Base-by-base conservation (phyloP, 2,888 invertebrate species). In the Polyommatus iphigenia region DNA sequence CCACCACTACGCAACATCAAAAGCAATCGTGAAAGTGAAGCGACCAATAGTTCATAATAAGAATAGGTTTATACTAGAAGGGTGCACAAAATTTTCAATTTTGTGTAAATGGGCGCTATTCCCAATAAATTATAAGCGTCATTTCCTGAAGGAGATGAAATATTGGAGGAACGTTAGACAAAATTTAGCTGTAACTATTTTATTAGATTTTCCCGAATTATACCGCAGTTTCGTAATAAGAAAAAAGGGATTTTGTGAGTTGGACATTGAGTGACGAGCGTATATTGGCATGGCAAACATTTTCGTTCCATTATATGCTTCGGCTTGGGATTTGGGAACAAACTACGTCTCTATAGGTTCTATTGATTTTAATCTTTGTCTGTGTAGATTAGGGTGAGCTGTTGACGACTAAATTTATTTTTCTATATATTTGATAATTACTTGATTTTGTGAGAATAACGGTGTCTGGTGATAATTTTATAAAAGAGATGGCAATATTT, bases 1-100 rank as follows among this genome's bases (percentile, higher is more conserved):
- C 95, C 50, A 93, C 96, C 71, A 95, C 96, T 1, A 91, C 95
- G 81, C 90, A 92, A 78, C 96, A 96, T 89, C 95, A 95, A 5
- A 96, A 96, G 86, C 96, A 96, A 86, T 95, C 95, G 95, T 96
- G 95, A 95, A 83, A 81, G 20, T 76, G 54, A 77, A 78, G 79
- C 82, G 79, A 79, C 82, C 81, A 83, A 78, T 57, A 79, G 76
- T 87, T 87, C 87, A 57, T 20, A 32, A 67, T 72, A 72, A 57
- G 24, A 57, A 29, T 29, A 59, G 36, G 71, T 67, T 67, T 29
- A 29, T 29, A 67, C 29, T 67, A 67, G 15, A 67, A 67, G 67
- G 6, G 32, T 67, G 13, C 29, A 67, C 67, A 67, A 67, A 67
- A 29, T 67, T 32, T 29, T 6, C 18, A 67, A 57, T 29, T 50